Conservation (phyloP, 2,888 invertebrate genomes). For the Drosophila cognata region DNA sequence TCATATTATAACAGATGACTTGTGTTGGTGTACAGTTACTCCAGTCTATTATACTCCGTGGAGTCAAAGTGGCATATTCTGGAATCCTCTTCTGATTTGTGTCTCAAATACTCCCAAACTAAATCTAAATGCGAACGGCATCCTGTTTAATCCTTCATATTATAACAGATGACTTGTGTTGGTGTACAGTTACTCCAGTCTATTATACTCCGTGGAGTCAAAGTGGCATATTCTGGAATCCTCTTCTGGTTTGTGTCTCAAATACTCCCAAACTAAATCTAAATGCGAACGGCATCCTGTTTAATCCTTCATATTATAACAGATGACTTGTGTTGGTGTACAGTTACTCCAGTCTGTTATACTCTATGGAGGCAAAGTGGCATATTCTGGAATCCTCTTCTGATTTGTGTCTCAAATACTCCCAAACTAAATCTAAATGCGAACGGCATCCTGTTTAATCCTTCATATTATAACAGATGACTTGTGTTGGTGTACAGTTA, state of each 20-base stretch:
- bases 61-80: constrained; percentile 54
- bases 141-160: constrained; percentile 43
- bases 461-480: constrained; percentile 43
- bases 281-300: constrained; percentile 40
- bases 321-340: constrained; percentile 49
- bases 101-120: constrained; percentile 50
- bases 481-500: constrained; percentile 37
- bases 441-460: constrained; percentile 32
- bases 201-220: constrained; percentile 29
- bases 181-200: constrained; percentile 14
- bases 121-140: constrained; percentile 43
- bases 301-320: constrained; percentile 23
- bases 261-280: constrained; percentile 34
- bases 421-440: background rate
- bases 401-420: constrained; percentile 18
- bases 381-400: constrained; percentile 17
- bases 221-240: constrained; percentile 51
- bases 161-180: constrained; percentile 59
- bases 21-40: constrained; percentile 30
- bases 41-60: constrained; percentile 9
- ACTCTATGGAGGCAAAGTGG: constrained; percentile 42
- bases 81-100: constrained; percentile 6
- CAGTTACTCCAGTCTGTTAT: background rate
- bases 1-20: constrained; percentile 56
- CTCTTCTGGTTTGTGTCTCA: constrained; percentile 33